Evolutionary conservation across 2,888 invertebrate genomes (phyloP), one percentile per base, ranked within the genome.

Genomic region (Entomobrya multifasciata): DNA sequence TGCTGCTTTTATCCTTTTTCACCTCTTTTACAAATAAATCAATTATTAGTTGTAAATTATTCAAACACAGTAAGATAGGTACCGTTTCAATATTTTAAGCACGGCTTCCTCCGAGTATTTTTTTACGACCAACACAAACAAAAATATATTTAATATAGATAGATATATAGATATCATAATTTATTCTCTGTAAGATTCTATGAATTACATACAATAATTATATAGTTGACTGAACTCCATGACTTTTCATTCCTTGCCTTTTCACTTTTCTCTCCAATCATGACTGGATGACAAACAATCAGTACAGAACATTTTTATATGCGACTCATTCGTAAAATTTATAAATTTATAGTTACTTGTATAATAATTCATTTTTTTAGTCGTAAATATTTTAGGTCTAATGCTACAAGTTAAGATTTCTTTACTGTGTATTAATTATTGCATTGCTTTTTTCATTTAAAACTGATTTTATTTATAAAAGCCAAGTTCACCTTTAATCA

Each of bases 231-330:
- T 65, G 65, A 65, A 65, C 65, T 30, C 27, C n/a, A n/a, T n/a
- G n/a, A n/a, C n/a, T 60, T 55, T 55, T 55, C 20, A 27, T 65
- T 41, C 8, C 36, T 36, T 36, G 5, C 8, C 36, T 36, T 65
- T 65, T 36, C 36, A 36, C 36, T 36, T 36, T 60, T 27, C 30
- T 60, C 27, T 27, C 8, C 36, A 36, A n/a, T 65, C 20, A 5
- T 72, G 72, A 72, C 72, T 72, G 72, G 72, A 72, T 72, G 72
- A 72, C 72, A 72, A 72, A 44, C 72, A 72, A 72, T 72, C 72
- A 72, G 72, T 72, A 49, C 67, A 44, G 13, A 44, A 70, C n/a
- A n/a, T n/a, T n/a, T n/a, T n/a, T n/a, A n/a, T n/a, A n/a, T n/a
- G n/a, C n/a, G n/a, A n/a, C n/a, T n/a, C n/a, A n/a, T n/a, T n/a